Evolutionary conservation across 30 jellyfish, hydroid and myxozoan genomes (phyloP).

Genomic region (Rhopilema esculentum): DNA sequence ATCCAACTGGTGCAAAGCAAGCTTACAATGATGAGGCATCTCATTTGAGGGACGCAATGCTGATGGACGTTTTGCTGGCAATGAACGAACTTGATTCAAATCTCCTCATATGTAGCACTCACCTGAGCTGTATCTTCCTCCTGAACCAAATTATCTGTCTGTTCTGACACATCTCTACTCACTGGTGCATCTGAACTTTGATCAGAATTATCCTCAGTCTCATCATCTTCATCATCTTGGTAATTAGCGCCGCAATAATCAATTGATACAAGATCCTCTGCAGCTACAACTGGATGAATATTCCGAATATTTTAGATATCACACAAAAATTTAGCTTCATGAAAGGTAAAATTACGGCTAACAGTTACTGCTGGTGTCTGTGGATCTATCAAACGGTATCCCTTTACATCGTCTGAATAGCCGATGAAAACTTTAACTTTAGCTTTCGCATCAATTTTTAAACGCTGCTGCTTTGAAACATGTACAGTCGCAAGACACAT

Average conservation of each 20-base stretch:
- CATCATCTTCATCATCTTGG: no score
- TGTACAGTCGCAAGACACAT: conserved; percentile 41
- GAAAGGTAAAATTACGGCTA: conserved; percentile 17
- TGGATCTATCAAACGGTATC: conserved; percentile 29
- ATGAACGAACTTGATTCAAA: conserved; percentile 7
- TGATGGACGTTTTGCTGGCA: conserved; percentile 22
- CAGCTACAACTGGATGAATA: no score
- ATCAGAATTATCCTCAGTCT: no score
- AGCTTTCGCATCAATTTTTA: conserved; percentile 34
- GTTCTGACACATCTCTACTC: no score
- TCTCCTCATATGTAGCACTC: background rate
- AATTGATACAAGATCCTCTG: no score
- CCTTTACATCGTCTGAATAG: conserved; percentile 45
- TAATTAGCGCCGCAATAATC: no score
- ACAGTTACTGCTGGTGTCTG: conserved; percentile 6
- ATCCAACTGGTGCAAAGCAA: conserved; percentile 21
- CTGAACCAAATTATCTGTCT: background rate
- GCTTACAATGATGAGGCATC: conserved; percentile 6
- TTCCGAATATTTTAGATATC: no score
- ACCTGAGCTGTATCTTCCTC: background rate
- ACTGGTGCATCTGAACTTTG: no score
- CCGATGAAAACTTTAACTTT: conserved; percentile 25
- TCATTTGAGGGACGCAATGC: conserved; percentile 25
- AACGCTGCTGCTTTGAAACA: conserved; percentile 40
- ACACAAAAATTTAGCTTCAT: no score